Base-by-base conservation (phyloP, 2,888 invertebrate genomes). In the Catocala nupta region DNA sequence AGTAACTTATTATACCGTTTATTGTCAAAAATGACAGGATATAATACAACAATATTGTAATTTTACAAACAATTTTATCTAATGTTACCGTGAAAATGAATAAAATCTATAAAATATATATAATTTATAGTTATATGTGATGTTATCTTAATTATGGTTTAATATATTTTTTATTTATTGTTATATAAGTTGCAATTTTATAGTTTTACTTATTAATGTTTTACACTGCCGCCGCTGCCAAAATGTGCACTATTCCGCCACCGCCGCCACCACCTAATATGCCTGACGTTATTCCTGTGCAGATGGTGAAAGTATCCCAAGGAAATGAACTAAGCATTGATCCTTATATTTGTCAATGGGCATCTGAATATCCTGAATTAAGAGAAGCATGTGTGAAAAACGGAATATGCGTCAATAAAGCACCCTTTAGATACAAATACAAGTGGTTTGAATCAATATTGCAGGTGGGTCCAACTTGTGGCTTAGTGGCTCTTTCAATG, bases 401-500 rank as follows among this genome's bases (percentile, higher is more conserved):
- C 72, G 92, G 92, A 58, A 90, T 96, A 16, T 95, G 95, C 73
- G 87, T 93, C 45, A 69, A 93, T 34, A 78, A 82, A 55, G 79
- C 92, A 52, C 96, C 96, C 2, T 91, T 90, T 73, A 83, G 81
- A 56, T 95, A 91, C 64, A 89, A 88, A 61, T 95, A 94, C 65
- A 92, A 84, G 64, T 82, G 86, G 62, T 89, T 89, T 65, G 82
- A 89, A 36, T 86, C 92, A 5, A 87, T 91, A 59, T 68, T 85
- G 49, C 96, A 96, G 88, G 86, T 94, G 34, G 96, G 96, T 0
- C 96, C 96, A 5, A 98, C 98, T 77, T 98, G 98, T 92, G 98
- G 98, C 8, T 87, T 98, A 62, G 97, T 97, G n/a, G 98, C 98
- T 2, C 87, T 98, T 39, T 96, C 97, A 45, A 98, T 98, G 97